phyloP scores from a whole-genome alignment of 2,113 vertebrate species.

The Daboia siamensis region DNA sequence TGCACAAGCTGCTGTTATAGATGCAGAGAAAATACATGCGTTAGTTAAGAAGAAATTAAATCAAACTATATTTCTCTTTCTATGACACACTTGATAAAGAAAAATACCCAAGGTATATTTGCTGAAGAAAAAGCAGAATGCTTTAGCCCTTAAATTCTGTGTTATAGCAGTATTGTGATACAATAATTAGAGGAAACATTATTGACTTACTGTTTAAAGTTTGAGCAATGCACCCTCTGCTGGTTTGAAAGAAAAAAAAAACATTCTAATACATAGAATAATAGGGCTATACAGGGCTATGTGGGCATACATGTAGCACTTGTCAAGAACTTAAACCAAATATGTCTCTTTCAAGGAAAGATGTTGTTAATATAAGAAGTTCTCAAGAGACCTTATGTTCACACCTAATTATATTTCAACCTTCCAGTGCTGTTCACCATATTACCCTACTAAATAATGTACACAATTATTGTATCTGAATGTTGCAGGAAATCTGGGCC shows the following conservation, averaged over 20 bases:
- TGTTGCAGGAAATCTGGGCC: neutral
- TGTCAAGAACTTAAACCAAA: neutral
- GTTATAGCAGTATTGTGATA: neutral
- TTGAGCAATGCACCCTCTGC: conserved; percentile 10
- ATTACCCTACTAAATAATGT: neutral
- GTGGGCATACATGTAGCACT: neutral
- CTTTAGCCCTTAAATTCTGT: neutral
- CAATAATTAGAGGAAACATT: neutral
- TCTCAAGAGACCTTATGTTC: neutral
- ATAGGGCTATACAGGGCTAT: neutral
- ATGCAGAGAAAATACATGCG: neutral
- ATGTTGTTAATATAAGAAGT: neutral
- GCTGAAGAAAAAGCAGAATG: neutral
- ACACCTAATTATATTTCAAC: neutral
- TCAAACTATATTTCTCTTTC: neutral
- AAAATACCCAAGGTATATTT: neutral
- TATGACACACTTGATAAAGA: neutral
- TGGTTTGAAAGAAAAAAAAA: neutral
- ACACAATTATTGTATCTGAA: neutral
- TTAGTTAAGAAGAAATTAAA: neutral
- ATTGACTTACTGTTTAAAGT: neutral
- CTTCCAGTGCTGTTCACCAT: neutral
- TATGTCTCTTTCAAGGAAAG: neutral
- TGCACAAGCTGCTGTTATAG: neutral
- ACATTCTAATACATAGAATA: neutral